These are phyloP conservation scores for Delphinus delphis DNA, from an alignment of 2,113 vertebrate genomes.

Conservation along the genomic window DNA sequence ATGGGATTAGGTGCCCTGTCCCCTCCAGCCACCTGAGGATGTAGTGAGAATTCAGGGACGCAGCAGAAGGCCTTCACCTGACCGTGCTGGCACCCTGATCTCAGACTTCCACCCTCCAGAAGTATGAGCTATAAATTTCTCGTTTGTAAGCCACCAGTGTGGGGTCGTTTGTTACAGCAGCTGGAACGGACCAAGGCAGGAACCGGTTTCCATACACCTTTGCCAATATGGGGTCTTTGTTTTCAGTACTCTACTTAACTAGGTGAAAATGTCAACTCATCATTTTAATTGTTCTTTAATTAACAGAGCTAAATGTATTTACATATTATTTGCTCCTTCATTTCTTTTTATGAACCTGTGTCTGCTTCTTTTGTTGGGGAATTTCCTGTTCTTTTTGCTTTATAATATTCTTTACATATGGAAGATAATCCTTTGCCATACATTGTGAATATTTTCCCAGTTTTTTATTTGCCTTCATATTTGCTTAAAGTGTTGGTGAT, in stretches of 20 bases:
- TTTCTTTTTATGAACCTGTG: background rate
- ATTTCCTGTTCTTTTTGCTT: constrained; percentile 13
- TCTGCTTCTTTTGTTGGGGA: background rate
- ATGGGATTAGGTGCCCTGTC: background rate
- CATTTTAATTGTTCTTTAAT: background rate
- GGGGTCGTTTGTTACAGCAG: background rate
- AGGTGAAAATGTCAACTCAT: background rate
- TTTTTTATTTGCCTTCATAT: background rate
- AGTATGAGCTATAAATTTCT: background rate
- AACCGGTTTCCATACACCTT: background rate
- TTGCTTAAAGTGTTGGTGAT: background rate
- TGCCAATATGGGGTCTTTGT: background rate
- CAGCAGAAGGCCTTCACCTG: rapidly evolving
- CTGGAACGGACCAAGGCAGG: background rate
- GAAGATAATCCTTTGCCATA: background rate
- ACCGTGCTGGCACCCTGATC: rapidly evolving
- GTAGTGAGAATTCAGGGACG: background rate
- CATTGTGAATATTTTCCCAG: background rate
- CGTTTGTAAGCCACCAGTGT: background rate
- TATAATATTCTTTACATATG: constrained; percentile 23
- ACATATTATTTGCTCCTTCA: background rate
- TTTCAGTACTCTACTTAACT: background rate
- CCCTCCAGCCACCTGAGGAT: rapidly evolving
- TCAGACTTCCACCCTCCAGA: background rate
- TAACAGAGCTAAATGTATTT: background rate